These are phyloP conservation scores for Fopius arisanus DNA, from an alignment of 1,140 invertebrate genomes.

Conservation along the genomic window DNA sequence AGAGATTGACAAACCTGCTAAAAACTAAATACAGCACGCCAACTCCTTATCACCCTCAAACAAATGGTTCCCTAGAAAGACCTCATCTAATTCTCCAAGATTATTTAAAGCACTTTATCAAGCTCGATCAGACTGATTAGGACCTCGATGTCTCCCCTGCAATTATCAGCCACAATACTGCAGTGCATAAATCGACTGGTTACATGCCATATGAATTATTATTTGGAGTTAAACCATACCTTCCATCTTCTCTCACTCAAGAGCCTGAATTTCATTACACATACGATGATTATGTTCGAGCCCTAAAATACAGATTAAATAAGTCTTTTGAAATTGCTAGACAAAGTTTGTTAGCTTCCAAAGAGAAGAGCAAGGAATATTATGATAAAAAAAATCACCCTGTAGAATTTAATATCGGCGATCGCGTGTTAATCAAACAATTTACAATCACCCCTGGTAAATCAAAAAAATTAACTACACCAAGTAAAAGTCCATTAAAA, in stretches of 20 bases:
- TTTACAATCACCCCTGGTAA: too few species aligned
- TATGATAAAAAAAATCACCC: constrained; percentile 13
- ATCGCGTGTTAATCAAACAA: too few species aligned
- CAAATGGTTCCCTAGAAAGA: constrained; percentile 35
- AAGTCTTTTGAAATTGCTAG: not conserved
- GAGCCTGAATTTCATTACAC: not conserved
- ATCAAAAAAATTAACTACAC: too few species aligned
- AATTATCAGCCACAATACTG: not conserved
- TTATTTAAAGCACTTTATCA: constrained; percentile 40
- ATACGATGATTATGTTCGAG: too few species aligned
- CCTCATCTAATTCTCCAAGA: constrained; percentile 34
- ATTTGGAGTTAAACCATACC: constrained; percentile 35
- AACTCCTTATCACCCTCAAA: constrained; percentile 40
- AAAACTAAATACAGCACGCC: constrained; percentile 27
- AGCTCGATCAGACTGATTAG: constrained; percentile 47
- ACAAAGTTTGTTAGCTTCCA: not conserved
- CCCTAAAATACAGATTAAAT: not conserved
- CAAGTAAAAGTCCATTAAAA: too few species aligned
- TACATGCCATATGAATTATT: constrained; percentile 38
- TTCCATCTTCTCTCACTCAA: constrained; percentile 16
- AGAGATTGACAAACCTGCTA: not conserved
- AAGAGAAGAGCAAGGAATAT: constrained; percentile 17
- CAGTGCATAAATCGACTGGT: constrained; percentile 42
- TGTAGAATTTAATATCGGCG: too few species aligned
- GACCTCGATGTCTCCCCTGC: constrained; percentile 43